A percentile compares a stretch with the other conserved stretches of the same genome.
Evolutionary conservation across 2,888 invertebrate species (phyloP).

Genomic region (Aquatica leii): DNA sequence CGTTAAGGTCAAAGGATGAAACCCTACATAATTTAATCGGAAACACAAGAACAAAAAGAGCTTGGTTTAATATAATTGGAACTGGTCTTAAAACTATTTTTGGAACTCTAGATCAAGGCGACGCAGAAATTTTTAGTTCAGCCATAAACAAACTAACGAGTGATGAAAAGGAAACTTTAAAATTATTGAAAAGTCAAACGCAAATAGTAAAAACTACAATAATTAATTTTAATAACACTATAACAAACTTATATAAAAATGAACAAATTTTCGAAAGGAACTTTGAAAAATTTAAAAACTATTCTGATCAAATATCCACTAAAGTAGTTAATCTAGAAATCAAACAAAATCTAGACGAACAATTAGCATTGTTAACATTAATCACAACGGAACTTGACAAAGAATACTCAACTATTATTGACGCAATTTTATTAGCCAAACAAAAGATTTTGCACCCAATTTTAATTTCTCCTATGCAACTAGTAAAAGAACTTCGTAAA

Average conservation of each 20-base stretch:
- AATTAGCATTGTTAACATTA: neutral
- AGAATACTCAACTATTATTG: neutral
- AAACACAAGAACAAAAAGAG: neutral
- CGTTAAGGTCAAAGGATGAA: neutral
- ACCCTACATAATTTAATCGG: neutral
- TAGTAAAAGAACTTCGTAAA: too few relatives aligned
- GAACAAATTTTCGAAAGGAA: slow-evolving; percentile 38
- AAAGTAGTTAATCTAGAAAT: neutral
- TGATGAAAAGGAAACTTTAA: slow-evolving; percentile 29
- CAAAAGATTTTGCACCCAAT: too few relatives aligned
- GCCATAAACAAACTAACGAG: slow-evolving; percentile 33
- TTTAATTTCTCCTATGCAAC: too few relatives aligned
- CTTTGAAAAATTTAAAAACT: slow-evolving; percentile 12
- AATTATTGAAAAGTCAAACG: slow-evolving; percentile 39
- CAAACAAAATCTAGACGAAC: neutral
- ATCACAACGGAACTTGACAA: neutral
- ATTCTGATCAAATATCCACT: neutral
- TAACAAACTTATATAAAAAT: slow-evolving; percentile 33
- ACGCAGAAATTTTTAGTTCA: slow-evolving; percentile 44
- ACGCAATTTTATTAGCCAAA: too few relatives aligned
- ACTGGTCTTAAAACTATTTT: slow-evolving; percentile 42
- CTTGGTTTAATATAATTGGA: too few relatives aligned
- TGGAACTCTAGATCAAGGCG: slow-evolving; percentile 46
- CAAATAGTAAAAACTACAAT: slow-evolving; percentile 36
- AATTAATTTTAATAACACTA: slow-evolving; percentile 38